Base-by-base conservation (phyloP, 2,797 vertebrate species). In the Adelosebastes latens region DNA sequence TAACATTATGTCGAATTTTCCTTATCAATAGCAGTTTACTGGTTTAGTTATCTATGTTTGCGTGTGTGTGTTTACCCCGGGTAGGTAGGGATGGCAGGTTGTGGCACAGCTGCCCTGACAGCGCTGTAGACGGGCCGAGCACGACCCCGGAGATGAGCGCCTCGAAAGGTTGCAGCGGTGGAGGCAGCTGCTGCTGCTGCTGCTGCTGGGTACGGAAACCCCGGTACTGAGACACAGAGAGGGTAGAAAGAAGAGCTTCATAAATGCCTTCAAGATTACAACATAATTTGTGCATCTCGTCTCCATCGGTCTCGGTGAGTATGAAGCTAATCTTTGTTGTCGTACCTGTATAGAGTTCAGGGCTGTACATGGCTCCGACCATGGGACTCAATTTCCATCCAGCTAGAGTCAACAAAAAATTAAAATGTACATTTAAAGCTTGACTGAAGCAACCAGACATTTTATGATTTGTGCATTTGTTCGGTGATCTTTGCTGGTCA, bases 371-470 rank as follows among this genome's bases (percentile, higher is more conserved):
- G 80, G 98, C 98, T 93, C 98, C 97, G 82, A 99, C 97, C 95
- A 99, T 97, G 52, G 98, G 98, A 92, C 98, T 99, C 93, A 99
- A 94, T 92, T 99, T 99, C 98, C 98, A 99, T 86, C 98, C 98
- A 95, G 96, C 95, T 96, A 87, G 6, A 53, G 60, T 11, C 1
- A 75, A 72, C 32, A 77, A 73, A 77, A 60, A 20, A 88, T 3
- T 1, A 36, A 13, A 68, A 75, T 9, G 12, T 11, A 63, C 6
- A 34, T 39, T 75, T 39, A 63, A 79, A 56, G 31, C 53, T 42
- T 52, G 4, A 77, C 39, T 13, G 49, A 59, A 25, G 42, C 46
- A 24, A 20, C 2, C 8, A 32, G 5, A 39, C 5, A 39, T 56
- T 49, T 22, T 34, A 79, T 27, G 55, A 69, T 24, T 49, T 52